Evolutionary conservation across 1,140 invertebrate genomes (phyloP).

Genomic region (Ladona fulva): DNA sequence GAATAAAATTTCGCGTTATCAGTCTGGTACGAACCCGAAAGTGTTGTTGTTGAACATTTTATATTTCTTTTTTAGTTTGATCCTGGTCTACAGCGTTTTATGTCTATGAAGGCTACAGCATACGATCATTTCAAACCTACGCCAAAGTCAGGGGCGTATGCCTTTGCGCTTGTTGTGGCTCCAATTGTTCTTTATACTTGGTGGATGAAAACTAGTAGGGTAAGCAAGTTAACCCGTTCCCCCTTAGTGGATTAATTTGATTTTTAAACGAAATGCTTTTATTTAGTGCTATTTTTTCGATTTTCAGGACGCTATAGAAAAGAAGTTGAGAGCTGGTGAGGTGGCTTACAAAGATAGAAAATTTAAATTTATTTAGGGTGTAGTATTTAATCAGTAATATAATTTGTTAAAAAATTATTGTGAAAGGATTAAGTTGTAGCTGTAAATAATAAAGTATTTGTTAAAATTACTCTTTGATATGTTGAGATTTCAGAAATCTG

Average conservation of each 20-base stretch:
- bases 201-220: slow-evolving; percentile 39
- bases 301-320: slow-evolving; percentile 43
- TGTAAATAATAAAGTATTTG: not conserved
- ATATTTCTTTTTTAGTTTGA: slow-evolving; percentile 59
- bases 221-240: slow-evolving; percentile 27
- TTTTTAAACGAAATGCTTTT: too few relatives aligned
- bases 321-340: slow-evolving; percentile 52
- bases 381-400: not conserved
- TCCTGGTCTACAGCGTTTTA: slow-evolving; percentile 55
- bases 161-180: slow-evolving; percentile 42
- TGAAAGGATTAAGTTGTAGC: not conserved
- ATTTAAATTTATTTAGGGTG: slow-evolving; percentile 45
- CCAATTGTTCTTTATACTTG: slow-evolving; percentile 48
- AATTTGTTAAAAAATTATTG: not conserved
- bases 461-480: too few relatives aligned
- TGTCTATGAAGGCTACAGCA: slow-evolving; percentile 52
- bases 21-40: too few relatives aligned
- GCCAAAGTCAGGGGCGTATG: slow-evolving; percentile 42
- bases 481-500: too few relatives aligned
- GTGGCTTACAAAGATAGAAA: slow-evolving; percentile 59
- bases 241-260: slow-evolving; percentile 19
- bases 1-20: too few relatives aligned
- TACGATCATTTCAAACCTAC: slow-evolving; percentile 59
- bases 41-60: too few relatives aligned
- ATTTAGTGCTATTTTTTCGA: slow-evolving; percentile 20